These are phyloP conservation scores for Lydus trimaculatus DNA, from an alignment of 2,888 invertebrate genomes.

Conservation along the genomic window DNA sequence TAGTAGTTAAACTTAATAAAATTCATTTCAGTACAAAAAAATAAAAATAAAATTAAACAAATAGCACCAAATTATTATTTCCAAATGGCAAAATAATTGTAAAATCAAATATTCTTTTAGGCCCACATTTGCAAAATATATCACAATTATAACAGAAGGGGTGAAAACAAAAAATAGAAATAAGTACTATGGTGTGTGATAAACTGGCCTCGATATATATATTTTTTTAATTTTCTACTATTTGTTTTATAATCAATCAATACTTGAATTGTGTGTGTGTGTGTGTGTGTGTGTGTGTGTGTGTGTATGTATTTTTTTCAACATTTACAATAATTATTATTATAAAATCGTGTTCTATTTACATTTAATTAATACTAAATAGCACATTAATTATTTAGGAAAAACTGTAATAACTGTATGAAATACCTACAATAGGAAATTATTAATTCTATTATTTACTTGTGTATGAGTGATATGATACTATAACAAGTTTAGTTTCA, in stretches of 20 bases:
- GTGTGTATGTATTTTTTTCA: too few relatives aligned
- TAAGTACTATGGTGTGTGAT: not conserved
- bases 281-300: too few relatives aligned
- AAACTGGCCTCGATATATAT: constrained; percentile 14
- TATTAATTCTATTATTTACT: not conserved
- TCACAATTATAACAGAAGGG: constrained; percentile 10
- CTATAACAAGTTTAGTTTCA: not conserved
- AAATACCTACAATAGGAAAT: too few relatives aligned
- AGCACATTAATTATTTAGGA: constrained; percentile 8
- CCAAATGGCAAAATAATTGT: constrained; percentile 10
- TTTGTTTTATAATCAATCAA: not conserved
- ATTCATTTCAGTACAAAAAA: not conserved
- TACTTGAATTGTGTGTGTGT: not conserved
- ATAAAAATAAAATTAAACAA: constrained; percentile 28
- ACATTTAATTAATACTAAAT: too few relatives aligned
- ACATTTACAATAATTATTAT: constrained; percentile 20
- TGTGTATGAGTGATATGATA: not conserved
- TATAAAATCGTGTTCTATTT: constrained; percentile 14
- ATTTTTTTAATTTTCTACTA: not conserved
- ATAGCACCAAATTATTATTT: constrained; percentile 17
- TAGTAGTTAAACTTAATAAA: too few relatives aligned
- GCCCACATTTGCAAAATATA: constrained; percentile 4
- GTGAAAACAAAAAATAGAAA: not conserved
- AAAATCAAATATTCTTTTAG: not conserved
- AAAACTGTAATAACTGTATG: too few relatives aligned